phyloP scores from a whole-genome alignment of 1,140 invertebrate species.

The Drosophila kepulauana region DNA sequence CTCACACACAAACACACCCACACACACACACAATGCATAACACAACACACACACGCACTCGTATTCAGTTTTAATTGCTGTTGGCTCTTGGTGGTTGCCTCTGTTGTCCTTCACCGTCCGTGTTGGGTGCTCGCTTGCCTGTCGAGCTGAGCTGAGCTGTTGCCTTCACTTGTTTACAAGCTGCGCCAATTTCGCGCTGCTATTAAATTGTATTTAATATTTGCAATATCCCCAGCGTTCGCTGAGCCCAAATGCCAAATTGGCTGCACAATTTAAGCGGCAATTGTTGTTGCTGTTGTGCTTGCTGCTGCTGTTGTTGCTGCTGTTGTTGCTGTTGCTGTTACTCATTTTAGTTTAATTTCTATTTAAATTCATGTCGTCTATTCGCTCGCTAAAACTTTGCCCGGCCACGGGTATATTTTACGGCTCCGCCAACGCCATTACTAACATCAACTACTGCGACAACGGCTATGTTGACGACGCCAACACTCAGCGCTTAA shows the following conservation, averaged over 20 bases:
- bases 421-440: slow-evolving; percentile 42
- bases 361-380: slow-evolving; percentile 82
- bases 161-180: slow-evolving; percentile 65
- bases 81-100: slow-evolving; percentile 24
- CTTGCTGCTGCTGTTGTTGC: neutral
- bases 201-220: slow-evolving; percentile 73
- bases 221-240: slow-evolving; percentile 40
- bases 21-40: slow-evolving; percentile 4
- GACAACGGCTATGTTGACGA: slow-evolving; percentile 30
- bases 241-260: slow-evolving; percentile 40
- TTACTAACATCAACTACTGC: slow-evolving; percentile 28
- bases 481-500: slow-evolving; percentile 71
- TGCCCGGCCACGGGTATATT: slow-evolving; percentile 46
- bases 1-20: slow-evolving; percentile 28
- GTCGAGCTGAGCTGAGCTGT: slow-evolving; percentile 24
- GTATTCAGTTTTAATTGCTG: slow-evolving; percentile 63
- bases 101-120: neutral
- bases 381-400: slow-evolving; percentile 67
- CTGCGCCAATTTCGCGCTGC: slow-evolving; percentile 73
- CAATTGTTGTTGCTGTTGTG: slow-evolving; percentile 44
- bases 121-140: slow-evolving; percentile 5
- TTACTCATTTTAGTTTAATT: slow-evolving; percentile 80
- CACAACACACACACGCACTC: slow-evolving; percentile 6
- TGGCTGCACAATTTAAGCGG: slow-evolving; percentile 75
- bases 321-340: slow-evolving; percentile 1